phyloP scores from a whole-genome alignment of 2,888 invertebrate genomes.

The Autographa pulchrina region DNA sequence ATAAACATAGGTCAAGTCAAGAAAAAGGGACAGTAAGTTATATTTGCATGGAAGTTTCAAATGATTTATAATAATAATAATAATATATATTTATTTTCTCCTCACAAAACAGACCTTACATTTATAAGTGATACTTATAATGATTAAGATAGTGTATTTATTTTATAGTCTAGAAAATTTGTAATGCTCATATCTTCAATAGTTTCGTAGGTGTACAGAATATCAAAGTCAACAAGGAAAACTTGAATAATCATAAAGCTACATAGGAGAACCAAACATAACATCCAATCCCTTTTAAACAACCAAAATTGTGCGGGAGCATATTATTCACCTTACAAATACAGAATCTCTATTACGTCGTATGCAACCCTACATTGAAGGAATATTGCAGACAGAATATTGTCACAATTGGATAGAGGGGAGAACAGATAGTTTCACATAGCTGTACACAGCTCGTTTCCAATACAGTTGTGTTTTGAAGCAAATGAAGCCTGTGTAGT shows the following conservation, averaged over 20 bases:
- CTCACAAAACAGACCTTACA: too few species aligned
- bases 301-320: background rate
- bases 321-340: constrained; percentile 17
- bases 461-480: constrained; percentile 35
- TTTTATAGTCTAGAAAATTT: too few species aligned
- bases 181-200: too few species aligned
- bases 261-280: background rate
- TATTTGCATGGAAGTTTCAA: too few species aligned
- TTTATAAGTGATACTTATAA: too few species aligned
- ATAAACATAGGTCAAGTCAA: too few species aligned
- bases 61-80: too few species aligned
- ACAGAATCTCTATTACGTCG: constrained; percentile 25
- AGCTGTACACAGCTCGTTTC: constrained; percentile 30
- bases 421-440: constrained; percentile 15
- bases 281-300: constrained; percentile 1
- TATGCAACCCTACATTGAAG: constrained; percentile 39
- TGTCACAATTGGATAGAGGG: constrained; percentile 46
- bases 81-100: too few species aligned
- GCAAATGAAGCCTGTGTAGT: constrained; percentile 31
- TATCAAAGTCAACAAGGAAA: background rate
- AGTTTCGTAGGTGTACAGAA: too few species aligned
- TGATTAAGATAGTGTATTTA: too few species aligned
- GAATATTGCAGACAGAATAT: constrained; percentile 50
- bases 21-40: too few species aligned
- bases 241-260: background rate